Evolutionary conservation across 2,888 invertebrate genomes (phyloP), one percentile per base, ranked within the genome.

Genomic region (Lydus trimaculatus): DNA sequence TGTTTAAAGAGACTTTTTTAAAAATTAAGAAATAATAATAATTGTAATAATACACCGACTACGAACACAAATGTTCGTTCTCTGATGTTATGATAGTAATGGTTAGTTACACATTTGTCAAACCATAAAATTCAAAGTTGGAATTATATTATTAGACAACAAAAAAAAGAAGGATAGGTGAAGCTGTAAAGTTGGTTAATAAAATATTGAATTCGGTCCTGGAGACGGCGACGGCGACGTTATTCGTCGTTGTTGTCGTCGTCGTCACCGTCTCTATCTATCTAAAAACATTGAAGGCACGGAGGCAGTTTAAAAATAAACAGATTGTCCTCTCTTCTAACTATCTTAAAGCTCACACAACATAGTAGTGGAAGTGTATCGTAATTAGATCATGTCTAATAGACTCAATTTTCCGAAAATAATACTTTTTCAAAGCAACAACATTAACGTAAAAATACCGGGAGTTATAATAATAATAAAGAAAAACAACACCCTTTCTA

Each of bases 281-380:
- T 13, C 52, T 11, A 52, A 52, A 23, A 52, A 25, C 23, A 52
- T 20, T 52, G 52, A 52, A 23, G 52, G 52, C 52, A 23, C 23
- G 52, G 52, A 63, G 76, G 74, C 74, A 75, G 75, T 79, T 81
- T 82, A 82, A 80, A 81, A 81, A 81, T 82, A 82, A 82, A 81
- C 76, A 78, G 74, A 77, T 78, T 78, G 25, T 52, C 52, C 20
- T 52, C 52, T 52, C 52, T 52, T 25, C 15, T 60, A 31, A 36
- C 33, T 60, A 60, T 11, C 60, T 60, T 17, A 60, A 60, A 60
- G 31, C 60, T 60, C 31, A 60, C 31, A 60, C 60, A 52, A 52
- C 25, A 52, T 52, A 23, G 52, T 17, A 43, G 43, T 52, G 13
- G 52, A 52, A 52, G 23, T 52, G 52, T 52, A 52, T 52, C 52